These are phyloP conservation scores for Amniataba percoides DNA, from an alignment of 2,797 vertebrate genomes.

Conservation along the genomic window DNA sequence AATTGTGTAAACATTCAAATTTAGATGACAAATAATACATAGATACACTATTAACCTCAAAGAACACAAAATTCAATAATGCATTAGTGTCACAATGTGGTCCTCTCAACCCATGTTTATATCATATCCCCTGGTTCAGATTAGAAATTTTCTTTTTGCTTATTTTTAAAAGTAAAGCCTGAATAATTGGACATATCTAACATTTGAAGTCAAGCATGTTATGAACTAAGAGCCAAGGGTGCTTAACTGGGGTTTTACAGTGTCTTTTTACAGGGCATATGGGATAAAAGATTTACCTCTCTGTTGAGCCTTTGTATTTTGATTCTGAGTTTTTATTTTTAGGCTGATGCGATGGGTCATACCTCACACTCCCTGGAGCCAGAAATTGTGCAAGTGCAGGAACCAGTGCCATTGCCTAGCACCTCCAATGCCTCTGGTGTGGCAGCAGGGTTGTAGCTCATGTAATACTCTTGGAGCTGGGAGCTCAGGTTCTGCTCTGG, in stretches of 20 bases:
- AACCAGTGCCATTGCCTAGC: conserved; percentile 96
- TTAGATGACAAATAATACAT: conserved; percentile 37
- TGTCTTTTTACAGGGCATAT: conserved; percentile 67
- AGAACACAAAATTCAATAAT: conserved; percentile 12
- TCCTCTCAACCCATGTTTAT: conserved; percentile 40
- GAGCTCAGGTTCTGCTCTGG: conserved; percentile 97
- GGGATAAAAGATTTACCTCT: conserved; percentile 85
- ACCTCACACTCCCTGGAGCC: conserved; percentile 99
- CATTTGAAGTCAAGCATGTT: conserved; percentile 48
- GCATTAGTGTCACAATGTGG: conserved; percentile 25
- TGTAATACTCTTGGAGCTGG: conserved; percentile 99
- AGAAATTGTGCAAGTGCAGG: conserved; percentile 99
- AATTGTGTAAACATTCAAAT: not conserved
- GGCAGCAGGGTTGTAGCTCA: conserved; percentile 98
- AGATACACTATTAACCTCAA: conserved; percentile 42
- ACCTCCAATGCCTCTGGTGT: conserved; percentile 97
- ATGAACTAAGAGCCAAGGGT: conserved; percentile 68
- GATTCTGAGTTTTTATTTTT: conserved; percentile 79
- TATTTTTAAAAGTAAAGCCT: conserved; percentile 36
- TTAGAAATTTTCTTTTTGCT: conserved; percentile 28
- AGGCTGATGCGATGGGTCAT: conserved; percentile 88
- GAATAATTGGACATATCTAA: conserved; percentile 76
- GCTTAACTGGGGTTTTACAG: conserved; percentile 66
- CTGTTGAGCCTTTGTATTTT: conserved; percentile 82
- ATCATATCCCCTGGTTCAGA: conserved; percentile 45